A percentile compares a stretch with the other conserved stretches of the same genome.
Evolutionary conservation across 2,888 invertebrate genomes (phyloP).

Genomic region (Charanyca ferruginea): DNA sequence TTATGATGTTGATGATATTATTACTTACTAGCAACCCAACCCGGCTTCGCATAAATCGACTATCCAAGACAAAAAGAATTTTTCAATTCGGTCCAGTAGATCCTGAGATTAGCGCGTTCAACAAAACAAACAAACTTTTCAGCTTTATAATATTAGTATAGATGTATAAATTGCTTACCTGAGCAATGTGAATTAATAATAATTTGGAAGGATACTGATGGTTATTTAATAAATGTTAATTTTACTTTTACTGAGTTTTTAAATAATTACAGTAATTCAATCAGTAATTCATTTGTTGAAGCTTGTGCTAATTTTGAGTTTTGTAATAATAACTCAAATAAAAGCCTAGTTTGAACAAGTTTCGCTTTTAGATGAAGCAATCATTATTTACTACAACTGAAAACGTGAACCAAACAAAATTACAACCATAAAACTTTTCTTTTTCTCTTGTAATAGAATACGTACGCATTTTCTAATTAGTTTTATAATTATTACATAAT

Average conservation of each 20-base stretch:
- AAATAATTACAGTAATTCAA: too few species aligned
- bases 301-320: neutral
- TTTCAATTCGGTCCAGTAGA: too few species aligned
- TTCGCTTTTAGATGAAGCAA: neutral
- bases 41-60: too few species aligned
- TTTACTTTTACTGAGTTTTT: too few species aligned
- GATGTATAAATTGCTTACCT: too few species aligned
- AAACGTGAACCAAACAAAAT: neutral
- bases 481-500: slow-evolving; percentile 44
- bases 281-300: neutral
- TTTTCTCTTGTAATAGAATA: neutral
- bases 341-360: neutral
- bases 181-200: too few species aligned
- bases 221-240: neutral
- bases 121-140: too few species aligned
- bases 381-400: neutral
- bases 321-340: neutral
- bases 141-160: too few species aligned
- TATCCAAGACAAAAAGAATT: too few species aligned
- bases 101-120: too few species aligned
- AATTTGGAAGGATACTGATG: neutral
- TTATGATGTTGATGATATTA: too few species aligned
- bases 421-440: neutral
- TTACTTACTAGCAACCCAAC: too few species aligned
- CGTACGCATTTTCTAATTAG: slow-evolving; percentile 12